These are phyloP conservation scores for Argopecten irradians DNA, from an alignment of 1,140 invertebrate genomes.

Conservation along the genomic window DNA sequence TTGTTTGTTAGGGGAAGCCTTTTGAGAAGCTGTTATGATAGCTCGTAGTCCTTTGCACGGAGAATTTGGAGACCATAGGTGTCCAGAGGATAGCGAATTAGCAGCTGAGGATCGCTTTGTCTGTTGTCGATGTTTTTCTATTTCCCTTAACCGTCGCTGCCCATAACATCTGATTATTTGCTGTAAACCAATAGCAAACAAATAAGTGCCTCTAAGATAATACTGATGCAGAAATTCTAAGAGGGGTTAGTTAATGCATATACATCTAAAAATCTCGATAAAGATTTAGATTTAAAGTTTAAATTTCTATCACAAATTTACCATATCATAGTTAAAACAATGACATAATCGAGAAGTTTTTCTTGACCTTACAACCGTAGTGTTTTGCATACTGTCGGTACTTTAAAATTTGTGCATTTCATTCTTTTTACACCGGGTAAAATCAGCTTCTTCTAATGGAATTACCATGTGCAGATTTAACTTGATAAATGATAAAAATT, in stretches of 20 bases:
- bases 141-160: constrained; percentile 66
- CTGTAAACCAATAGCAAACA: constrained; percentile 56
- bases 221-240: background rate
- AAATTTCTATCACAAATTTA: background rate
- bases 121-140: constrained; percentile 65
- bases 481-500: too few relatives aligned
- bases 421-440: constrained; percentile 9
- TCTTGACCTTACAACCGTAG: background rate
- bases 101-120: background rate
- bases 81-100: background rate
- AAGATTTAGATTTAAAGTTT: background rate
- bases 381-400: background rate
- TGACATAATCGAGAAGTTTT: background rate
- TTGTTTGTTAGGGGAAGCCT: background rate
- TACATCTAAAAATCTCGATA: background rate
- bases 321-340: background rate
- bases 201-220: background rate
- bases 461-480: too few relatives aligned
- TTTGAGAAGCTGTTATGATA: background rate
- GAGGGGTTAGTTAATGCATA: background rate
- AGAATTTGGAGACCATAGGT: background rate
- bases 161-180: constrained; percentile 72
- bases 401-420: background rate
- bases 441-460: constrained; percentile 28
- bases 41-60: background rate